phyloP scores from a whole-genome alignment of 2,797 vertebrate species.

The Pseudochromis fuscus region DNA sequence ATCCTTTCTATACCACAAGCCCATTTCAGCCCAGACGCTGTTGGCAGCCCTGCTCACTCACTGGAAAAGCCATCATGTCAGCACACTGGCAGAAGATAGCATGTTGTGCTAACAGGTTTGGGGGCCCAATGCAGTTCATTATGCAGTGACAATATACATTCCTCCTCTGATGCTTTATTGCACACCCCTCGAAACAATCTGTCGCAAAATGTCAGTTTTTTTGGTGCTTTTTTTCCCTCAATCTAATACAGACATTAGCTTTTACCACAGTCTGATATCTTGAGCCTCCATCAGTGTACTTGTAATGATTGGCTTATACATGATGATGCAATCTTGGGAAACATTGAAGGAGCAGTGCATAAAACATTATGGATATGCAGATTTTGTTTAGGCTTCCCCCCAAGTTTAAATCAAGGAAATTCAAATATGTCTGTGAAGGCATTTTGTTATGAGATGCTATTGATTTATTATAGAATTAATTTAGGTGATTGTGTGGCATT shows the following conservation, averaged over 20 bases:
- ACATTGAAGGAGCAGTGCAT: conserved; percentile 41
- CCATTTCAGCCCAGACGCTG: conserved; percentile 81
- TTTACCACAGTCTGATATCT: conserved; percentile 61
- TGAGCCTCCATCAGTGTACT: conserved; percentile 60
- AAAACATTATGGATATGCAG: conserved; percentile 42
- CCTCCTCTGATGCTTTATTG: conserved; percentile 71
- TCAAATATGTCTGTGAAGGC: conserved; percentile 26
- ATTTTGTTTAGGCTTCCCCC: conserved; percentile 15
- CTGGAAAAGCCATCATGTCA: conserved; percentile 87
- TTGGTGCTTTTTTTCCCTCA: conserved; percentile 35
- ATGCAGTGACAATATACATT: conserved; percentile 75
- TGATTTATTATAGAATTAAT: conserved; percentile 2
- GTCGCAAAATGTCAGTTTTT: conserved; percentile 69
- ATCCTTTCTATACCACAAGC: conserved; percentile 69
- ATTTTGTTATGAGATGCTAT: conserved; percentile 8
- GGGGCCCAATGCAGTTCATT: conserved; percentile 71
- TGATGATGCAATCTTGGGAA: conserved; percentile 73
- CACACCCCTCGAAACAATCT: conserved; percentile 60
- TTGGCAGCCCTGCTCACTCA: conserved; percentile 83
- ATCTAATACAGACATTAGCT: conserved; percentile 62
- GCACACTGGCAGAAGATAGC: conserved; percentile 82
- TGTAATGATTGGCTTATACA: conserved; percentile 61
- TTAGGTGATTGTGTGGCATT: not conserved
- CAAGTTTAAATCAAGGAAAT: conserved; percentile 24
- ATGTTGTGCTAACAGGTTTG: conserved; percentile 84